Evolutionary conservation across 2,113 vertebrate genomes (phyloP), one percentile per base, ranked within the genome.

Genomic region (Tonatia bakeri): DNA sequence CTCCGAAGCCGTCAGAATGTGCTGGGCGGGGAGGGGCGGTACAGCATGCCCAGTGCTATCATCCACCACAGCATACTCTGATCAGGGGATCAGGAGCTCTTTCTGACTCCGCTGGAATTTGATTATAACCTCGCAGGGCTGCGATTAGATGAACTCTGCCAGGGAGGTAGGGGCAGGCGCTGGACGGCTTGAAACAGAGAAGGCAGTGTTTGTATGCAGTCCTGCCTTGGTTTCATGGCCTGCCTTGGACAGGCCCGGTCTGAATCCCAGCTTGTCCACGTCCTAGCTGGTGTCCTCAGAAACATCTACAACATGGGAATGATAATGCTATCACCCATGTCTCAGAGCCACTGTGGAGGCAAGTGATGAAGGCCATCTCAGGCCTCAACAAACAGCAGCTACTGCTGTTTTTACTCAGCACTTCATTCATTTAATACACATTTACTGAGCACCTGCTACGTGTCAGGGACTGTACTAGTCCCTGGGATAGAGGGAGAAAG

Each of bases 111-210:
- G 0, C 73, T 75, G 47, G 90, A 95, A 97, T 93, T 80, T 90
- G 75, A 93, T 96, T 96, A 93, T 79, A 91, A 59, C 87, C 67
- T 16, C 83, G 65, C 75, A 84, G 83, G 81, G 70, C 80, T 87
- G 26, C 0, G 13, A 77, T 81, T 65, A 90, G 43, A 85, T 90
- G 59, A 94, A 69, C 81, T 79, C 43, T 91, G 82, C 85, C 82
- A 59, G 45, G 64, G 91, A 89, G 84, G 72, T 67, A 26, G 76
- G 45, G 93, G 59, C 81, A 38, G 20, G 67, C 43, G 31, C 81
- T 24, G 28, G 77, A 90, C 38, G 65, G 69, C 38, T 72, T 56
- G 11, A 28, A 89, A 72, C 61, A 47, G 54, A 86, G 45, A 70
- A 77, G 52, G 73, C 28, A 38, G 26, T 12, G 86, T n/a, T 87